Base-by-base conservation (phyloP, 1,140 invertebrate genomes). In the Aphelenchoides besseyi region DNA sequence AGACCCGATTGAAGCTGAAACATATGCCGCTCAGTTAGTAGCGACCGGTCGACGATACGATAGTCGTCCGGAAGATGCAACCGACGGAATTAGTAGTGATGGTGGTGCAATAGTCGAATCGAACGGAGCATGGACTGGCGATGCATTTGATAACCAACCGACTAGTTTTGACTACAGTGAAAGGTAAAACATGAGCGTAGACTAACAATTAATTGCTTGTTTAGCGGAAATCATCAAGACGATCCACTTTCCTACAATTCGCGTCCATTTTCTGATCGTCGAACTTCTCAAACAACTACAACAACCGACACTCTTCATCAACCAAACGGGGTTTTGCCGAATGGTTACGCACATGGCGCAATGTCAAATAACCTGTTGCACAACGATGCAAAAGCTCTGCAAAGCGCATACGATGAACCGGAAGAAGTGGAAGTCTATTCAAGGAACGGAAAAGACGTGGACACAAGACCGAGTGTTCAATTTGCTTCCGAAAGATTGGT, bases 191-290 rank as follows among this genome's bases (percentile, higher is more conserved):
- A n/a, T n/a, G n/a, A n/a, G n/a, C n/a, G n/a, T n/a, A n/a, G 18
- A 69, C 3, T 29, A 72, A 68, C 41, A 74, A 71, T 54, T 8
- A 32, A 33, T 26, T 33, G 12, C 29, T 16, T 59, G 23, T 3
- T 16, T 2, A 12, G 73, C 9, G 3, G 36, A 62, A 48, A 26
- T 35, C 28, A 71, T 9, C 30, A 59, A 55, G 67, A 76, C 12
- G 67, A 78, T 32, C 76, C 67, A 36, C 74, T 78, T 52, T 84
- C 79, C 28, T 81, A 81, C 53, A 83, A 83, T 33, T 78, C 74
- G 55, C 71, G 79, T 33, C 79, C 79, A 8, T n/a, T 68, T 23
- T 29, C 59, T 12, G 67, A 30, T 35, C 23, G 2, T 12, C 12
- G 1, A 5, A 8, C 37, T 41, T 8, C 55, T 59, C 18, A 29